Conservation (phyloP, 1,140 invertebrate species). For the Meteorus sp. region DNA sequence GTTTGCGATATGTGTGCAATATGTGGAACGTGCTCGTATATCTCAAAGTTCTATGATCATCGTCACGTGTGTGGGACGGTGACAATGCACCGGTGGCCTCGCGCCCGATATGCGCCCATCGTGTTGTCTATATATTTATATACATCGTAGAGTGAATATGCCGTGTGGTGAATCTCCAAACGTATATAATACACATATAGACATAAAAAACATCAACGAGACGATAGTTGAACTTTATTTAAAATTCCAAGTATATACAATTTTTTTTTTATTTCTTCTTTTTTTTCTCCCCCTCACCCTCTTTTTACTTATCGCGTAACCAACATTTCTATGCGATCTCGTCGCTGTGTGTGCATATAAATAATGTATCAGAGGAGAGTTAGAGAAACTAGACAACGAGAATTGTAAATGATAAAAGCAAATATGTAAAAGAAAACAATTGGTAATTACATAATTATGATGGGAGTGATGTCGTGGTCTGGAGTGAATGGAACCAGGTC, state of each 20-base stretch:
- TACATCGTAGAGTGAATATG: background rate
- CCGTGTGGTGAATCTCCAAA: background rate
- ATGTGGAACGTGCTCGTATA: conserved; percentile 10
- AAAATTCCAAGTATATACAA: background rate
- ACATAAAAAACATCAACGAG: background rate
- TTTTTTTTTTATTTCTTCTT: too few species aligned
- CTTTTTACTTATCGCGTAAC: conserved; percentile 4
- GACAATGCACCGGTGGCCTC: conserved; percentile 26
- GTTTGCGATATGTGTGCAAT: background rate
- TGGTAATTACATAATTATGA: background rate
- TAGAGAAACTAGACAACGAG: background rate
- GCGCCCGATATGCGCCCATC: conserved; percentile 16
- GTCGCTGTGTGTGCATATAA: background rate
- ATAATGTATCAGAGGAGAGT: conserved; percentile 1
- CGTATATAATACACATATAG: background rate
- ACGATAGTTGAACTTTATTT: background rate
- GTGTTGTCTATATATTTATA: background rate
- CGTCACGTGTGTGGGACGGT: conserved; percentile 20
- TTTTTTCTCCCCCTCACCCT: background rate
- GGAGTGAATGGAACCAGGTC: too few species aligned
- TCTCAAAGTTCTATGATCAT: conserved; percentile 1
- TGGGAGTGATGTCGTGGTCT: too few species aligned
- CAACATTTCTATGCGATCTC: conserved; percentile 3
- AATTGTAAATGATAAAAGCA: too few species aligned
- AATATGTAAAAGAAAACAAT: too few species aligned